Base-by-base conservation (phyloP, 1,140 invertebrate genomes). In the Lepidotrigona ventralis region DNA sequence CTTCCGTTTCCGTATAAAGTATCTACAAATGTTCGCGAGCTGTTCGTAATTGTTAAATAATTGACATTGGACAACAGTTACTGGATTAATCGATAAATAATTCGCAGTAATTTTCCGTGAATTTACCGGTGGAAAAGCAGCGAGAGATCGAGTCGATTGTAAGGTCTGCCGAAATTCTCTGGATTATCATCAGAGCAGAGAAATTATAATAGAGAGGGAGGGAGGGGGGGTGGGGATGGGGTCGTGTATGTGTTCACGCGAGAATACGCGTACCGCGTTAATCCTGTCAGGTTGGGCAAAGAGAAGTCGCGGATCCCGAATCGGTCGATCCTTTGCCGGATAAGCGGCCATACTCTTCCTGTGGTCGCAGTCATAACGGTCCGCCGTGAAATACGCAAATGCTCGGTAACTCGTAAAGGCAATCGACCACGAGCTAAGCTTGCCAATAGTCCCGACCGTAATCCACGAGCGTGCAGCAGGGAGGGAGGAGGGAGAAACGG, bases 381-480 rank as follows among this genome's bases (percentile, higher is more conserved):
- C 69, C 82, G 29, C 83, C 80, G 90, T 92, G 91, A 91, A 92
- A 90, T 91, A 92, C 90, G 90, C 90, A 90, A 91, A 92, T 91
- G 88, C 89, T 79, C 86, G 88, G 84, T 85, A 90, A 90, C 91
- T 91, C 89, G 90, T 91, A 91, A 90, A 91, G 85, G 88, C 89
- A 91, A 90, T 90, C 90, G 88, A 91, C 90, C 91, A 88, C 91
- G 85, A 91, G 88, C 85, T 88, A 90, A 91, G 89, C 91, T 90
- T 83, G 79, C 89, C 91, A 90, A 91, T 91, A 87, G 88, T 90
- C 85, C 78, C 54, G 77, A 21, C 88, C 84, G 85, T 91, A 91
- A 91, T 91, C 90, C 88, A 82, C 85, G 86, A 86, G 87, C 85
- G 83, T 87, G 83, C 58, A 60, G 58, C 85, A 79, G n/a, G 39